These are phyloP conservation scores for Aleiodes testaceus DNA, from an alignment of 2,888 invertebrate species.

Conservation along the genomic window DNA sequence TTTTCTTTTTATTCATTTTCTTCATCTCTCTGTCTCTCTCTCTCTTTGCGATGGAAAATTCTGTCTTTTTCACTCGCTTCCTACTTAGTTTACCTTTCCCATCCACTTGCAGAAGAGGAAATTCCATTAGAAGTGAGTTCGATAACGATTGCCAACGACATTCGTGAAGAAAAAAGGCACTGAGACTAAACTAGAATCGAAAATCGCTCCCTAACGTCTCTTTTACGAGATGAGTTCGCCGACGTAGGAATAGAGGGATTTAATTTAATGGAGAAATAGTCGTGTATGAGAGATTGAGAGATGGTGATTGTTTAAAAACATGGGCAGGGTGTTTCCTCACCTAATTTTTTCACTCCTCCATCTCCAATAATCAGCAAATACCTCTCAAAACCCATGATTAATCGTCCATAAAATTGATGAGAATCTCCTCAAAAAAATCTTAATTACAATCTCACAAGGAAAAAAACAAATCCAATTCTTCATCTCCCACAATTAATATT, in stretches of 20 bases:
- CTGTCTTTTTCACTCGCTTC: slow-evolving; percentile 16
- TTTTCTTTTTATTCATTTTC: slow-evolving; percentile 21
- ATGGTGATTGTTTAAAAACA: not conserved
- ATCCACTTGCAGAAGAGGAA: slow-evolving; percentile 35
- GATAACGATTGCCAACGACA: slow-evolving; percentile 48
- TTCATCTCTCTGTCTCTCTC: slow-evolving; percentile 5
- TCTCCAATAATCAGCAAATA: slow-evolving; percentile 48
- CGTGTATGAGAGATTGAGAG: slow-evolving; percentile 36
- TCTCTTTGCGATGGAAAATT: not conserved
- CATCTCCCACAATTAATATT: slow-evolving; percentile 23
- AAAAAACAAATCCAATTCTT: slow-evolving; percentile 8
- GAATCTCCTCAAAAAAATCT: slow-evolving; percentile 48
- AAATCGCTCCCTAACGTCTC: slow-evolving; percentile 52
- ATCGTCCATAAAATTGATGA: not conserved
- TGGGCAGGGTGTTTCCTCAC: not conserved
- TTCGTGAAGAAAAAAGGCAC: slow-evolving; percentile 38
- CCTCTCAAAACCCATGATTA: slow-evolving; percentile 14
- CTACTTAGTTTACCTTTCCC: slow-evolving; percentile 37
- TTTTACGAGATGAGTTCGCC: slow-evolving; percentile 48
- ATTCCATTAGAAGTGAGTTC: slow-evolving; percentile 46
- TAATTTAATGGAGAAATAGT: slow-evolving; percentile 51
- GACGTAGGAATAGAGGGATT: slow-evolving; percentile 48
- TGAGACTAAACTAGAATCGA: slow-evolving; percentile 45
- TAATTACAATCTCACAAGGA: slow-evolving; percentile 51
- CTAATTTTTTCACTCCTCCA: not conserved